A percentile compares a stretch with the other conserved stretches of the same genome.
Conservation (phyloP, 2,888 invertebrate genomes). For the Serrognathus titanus region DNA sequence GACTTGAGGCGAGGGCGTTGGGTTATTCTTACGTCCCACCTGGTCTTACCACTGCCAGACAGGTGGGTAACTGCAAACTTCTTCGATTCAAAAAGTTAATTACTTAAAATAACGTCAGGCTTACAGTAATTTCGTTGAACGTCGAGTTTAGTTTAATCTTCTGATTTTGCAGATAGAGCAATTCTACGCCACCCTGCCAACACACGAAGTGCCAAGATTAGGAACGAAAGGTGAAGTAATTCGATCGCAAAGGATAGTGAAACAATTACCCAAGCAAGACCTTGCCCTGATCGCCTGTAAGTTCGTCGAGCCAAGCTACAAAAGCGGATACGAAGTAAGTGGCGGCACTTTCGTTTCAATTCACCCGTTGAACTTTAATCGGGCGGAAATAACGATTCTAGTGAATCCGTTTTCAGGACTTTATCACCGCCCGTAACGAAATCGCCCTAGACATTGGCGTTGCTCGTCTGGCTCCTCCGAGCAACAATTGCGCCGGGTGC, state of each 20-base stretch:
- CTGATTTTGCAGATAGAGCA: slow-evolving; percentile 72
- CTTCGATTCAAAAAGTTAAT: background rate
- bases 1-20: slow-evolving; percentile 52
- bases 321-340: slow-evolving; percentile 66
- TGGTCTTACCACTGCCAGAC: slow-evolving; percentile 43
- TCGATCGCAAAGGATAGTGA: slow-evolving; percentile 76
- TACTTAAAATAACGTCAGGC: background rate
- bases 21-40: slow-evolving; percentile 48
- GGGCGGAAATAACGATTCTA: too few species aligned
- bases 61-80: slow-evolving; percentile 31
- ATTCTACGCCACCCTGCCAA: slow-evolving; percentile 86
- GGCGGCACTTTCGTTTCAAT: too few species aligned
- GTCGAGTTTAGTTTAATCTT: too few species aligned
- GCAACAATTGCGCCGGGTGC: slow-evolving; percentile 77
- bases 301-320: slow-evolving; percentile 74
- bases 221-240: slow-evolving; percentile 78
- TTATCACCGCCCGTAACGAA: slow-evolving; percentile 90
- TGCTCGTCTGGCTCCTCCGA: slow-evolving; percentile 39
- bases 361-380: too few species aligned
- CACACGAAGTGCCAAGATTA: slow-evolving; percentile 61
- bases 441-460: slow-evolving; percentile 91
- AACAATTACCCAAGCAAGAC: slow-evolving; percentile 93
- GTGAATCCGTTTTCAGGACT: slow-evolving; percentile 60
- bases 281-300: slow-evolving; percentile 85
- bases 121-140: too few species aligned